Percentiles rank a stretch among this genome's conserved stretches.
phyloP scores from a whole-genome alignment of 2,797 vertebrate species.

The Lophius americanus region DNA sequence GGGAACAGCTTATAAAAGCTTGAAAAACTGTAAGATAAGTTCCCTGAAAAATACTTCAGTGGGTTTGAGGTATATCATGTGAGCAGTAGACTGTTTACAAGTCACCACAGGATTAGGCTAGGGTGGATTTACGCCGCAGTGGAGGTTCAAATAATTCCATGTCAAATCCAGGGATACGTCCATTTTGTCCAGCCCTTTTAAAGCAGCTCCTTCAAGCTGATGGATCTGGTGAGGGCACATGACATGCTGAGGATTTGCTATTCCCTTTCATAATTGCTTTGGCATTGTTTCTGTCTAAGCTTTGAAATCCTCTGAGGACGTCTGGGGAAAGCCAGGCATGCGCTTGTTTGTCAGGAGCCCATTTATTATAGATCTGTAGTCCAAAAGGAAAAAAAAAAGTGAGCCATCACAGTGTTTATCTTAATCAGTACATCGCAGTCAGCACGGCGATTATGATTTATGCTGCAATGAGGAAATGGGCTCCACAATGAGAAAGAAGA shows the following conservation, averaged over 20 bases:
- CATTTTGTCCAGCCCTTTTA: slow-evolving; percentile 57
- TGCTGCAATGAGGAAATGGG: slow-evolving; percentile 43
- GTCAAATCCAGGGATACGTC: slow-evolving; percentile 65
- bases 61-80: slow-evolving; percentile 55
- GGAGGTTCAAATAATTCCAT: slow-evolving; percentile 62
- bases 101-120: slow-evolving; percentile 65
- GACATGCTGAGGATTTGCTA: slow-evolving; percentile 68
- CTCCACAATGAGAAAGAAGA: slow-evolving; percentile 44
- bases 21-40: slow-evolving; percentile 28
- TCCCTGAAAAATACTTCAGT: slow-evolving; percentile 28
- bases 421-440: slow-evolving; percentile 57
- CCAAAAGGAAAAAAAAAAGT: slow-evolving; percentile 63
- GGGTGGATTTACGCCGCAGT: slow-evolving; percentile 57
- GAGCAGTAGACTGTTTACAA: slow-evolving; percentile 69
- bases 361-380: slow-evolving; percentile 71
- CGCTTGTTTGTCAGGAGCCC: slow-evolving; percentile 76
- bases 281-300: slow-evolving; percentile 71
- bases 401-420: slow-evolving; percentile 69
- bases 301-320: slow-evolving; percentile 60
- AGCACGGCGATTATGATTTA: slow-evolving; percentile 49
- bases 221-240: slow-evolving; percentile 58
- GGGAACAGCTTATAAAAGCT: slow-evolving; percentile 30
- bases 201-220: slow-evolving; percentile 60
- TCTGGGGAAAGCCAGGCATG: slow-evolving; percentile 61
- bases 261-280: slow-evolving; percentile 67